These are phyloP conservation scores for Pterobdella sp. DNA, from an alignment of 2,888 invertebrate species.

Conservation along the genomic window DNA sequence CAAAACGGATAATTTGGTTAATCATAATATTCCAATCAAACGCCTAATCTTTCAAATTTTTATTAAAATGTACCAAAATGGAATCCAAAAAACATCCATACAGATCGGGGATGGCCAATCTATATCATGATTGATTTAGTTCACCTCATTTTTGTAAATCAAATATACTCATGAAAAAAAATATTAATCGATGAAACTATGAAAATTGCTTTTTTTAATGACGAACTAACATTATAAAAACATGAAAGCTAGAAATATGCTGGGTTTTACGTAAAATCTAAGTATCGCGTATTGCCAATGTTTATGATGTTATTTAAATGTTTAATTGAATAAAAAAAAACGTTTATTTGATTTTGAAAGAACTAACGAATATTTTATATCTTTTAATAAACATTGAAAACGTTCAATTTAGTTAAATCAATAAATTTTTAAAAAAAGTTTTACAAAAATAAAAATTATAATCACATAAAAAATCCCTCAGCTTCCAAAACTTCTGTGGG, in stretches of 20 bases:
- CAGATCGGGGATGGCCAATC: conserved; percentile 10
- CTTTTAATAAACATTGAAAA: too few species aligned
- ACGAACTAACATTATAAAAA: background rate
- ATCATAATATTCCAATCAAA: conserved; percentile 5
- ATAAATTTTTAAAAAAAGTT: conserved; percentile 7
- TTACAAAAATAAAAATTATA: conserved; percentile 10
- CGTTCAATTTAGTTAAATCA: background rate
- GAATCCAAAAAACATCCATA: conserved; percentile 24
- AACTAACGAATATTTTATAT: background rate
- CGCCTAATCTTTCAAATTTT: conserved; percentile 13
- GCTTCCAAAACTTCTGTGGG: conserved; percentile 42
- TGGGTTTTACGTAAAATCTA: too few species aligned
- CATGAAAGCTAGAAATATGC: too few species aligned
- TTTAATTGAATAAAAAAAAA: too few species aligned
- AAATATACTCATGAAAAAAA: too few species aligned
- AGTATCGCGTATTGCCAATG: too few species aligned
- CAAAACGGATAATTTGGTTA: background rate
- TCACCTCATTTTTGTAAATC: too few species aligned
- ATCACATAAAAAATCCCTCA: background rate
- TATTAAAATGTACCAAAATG: conserved; percentile 25
- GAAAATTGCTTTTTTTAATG: too few species aligned
- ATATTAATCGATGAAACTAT: too few species aligned
- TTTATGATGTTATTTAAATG: background rate
- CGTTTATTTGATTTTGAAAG: background rate
- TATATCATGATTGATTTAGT: background rate